Evolutionary conservation across 2,797 vertebrate genomes (phyloP), one percentile per base, ranked within the genome.

Genomic region (Sebastes vulpes): DNA sequence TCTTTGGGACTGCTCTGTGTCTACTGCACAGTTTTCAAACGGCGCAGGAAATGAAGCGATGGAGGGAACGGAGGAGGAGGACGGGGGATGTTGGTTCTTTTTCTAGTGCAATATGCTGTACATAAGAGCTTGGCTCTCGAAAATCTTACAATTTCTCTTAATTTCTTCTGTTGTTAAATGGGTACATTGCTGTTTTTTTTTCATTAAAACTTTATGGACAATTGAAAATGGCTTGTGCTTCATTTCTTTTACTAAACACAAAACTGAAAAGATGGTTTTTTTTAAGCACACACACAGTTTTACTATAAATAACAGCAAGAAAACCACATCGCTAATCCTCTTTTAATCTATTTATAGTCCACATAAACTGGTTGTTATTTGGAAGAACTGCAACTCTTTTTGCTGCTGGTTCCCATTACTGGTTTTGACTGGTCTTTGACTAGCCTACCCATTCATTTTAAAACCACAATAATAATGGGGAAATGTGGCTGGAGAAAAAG

Each of bases 101-200:
- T 95, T 93, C 93, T 94, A 94, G 95, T 96, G 95, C 95, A 96
- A 95, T 96, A 96, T 87, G 95, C 95, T 95, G 95, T 96, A 96
- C 87, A 95, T 95, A 95, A 81, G 94, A 95, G 94, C 94, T 95
- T 95, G 91, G 89, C 93, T 95, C 95, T 94, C 89, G 16, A 84
- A 84, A 90, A 93, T 90, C 91, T 93, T 92, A 94, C 88, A 80
- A 79, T 90, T 93, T 95, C 89, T 87, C 85, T 86, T 77, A 72
- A 89, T 90, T 93, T 94, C 82, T 92, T 94, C 88, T 91, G 88
- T 94, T 94, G 94, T 95, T 93, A 78, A 93, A 94, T 95, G 93
- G 94, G 93, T 94, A 95, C 95, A 93, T 95, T 86, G 89, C 84
- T 92, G 87, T 82, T 93, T 87, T 89, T 84, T 90, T 90, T 93